phyloP scores from a whole-genome alignment of 2,888 invertebrate species.

The Nomada hirtipes region DNA sequence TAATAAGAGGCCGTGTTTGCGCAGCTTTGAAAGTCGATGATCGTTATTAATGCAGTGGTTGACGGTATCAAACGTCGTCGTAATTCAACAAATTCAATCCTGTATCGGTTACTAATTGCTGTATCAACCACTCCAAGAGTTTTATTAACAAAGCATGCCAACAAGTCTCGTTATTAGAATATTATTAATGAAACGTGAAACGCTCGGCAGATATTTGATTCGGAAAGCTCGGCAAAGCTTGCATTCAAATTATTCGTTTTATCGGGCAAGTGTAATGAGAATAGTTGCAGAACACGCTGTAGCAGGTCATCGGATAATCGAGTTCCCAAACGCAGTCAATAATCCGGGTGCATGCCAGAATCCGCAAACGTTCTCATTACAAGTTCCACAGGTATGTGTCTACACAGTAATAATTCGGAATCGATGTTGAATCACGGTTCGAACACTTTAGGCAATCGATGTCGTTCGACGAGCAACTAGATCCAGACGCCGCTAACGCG shows the following conservation, averaged over 20 bases:
- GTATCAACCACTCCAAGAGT: too few species aligned
- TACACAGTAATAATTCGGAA: conserved; percentile 46
- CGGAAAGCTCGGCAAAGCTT: too few species aligned
- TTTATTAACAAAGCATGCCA: too few species aligned
- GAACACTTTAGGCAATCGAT: conserved; percentile 60
- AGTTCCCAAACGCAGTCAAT: conserved; percentile 39
- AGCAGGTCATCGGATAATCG: conserved; percentile 3
- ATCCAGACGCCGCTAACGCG: conserved; percentile 8
- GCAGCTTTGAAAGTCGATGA: background rate
- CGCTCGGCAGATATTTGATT: too few species aligned
- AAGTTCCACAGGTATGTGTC: conserved; percentile 16
- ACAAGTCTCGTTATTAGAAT: too few species aligned
- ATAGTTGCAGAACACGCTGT: background rate
- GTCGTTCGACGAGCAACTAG: conserved; percentile 19
- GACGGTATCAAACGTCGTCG: too few species aligned
- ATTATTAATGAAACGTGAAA: too few species aligned
- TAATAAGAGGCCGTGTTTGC: too few species aligned
- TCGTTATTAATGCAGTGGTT: background rate
- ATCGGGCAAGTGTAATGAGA: conserved; percentile 12
- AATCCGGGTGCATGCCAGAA: conserved; percentile 27
- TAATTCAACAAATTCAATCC: too few species aligned
- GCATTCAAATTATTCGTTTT: too few species aligned
- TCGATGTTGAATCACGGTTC: conserved; percentile 43
- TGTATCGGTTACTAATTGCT: too few species aligned
- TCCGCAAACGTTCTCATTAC: conserved; percentile 43